These are phyloP conservation scores for Alauda arvensis DNA, from an alignment of 2,797 vertebrate species.

Conservation along the genomic window DNA sequence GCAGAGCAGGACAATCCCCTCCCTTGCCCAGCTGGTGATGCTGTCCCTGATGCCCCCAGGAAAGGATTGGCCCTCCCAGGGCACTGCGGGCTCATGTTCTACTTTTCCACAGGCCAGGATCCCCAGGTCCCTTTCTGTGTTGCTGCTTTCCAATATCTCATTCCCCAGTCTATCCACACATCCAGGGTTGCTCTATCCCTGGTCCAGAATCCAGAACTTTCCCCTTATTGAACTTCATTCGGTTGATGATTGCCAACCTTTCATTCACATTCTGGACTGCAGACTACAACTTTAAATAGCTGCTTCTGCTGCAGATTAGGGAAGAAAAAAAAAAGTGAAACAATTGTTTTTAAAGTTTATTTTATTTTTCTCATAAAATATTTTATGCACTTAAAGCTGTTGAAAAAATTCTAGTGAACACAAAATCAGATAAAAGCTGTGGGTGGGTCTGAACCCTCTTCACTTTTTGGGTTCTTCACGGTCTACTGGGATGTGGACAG, in stretches of 20 bases:
- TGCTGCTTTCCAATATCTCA: fast-evolving
- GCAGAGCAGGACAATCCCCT: background rate
- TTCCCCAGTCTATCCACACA: fast-evolving
- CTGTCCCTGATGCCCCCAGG: background rate
- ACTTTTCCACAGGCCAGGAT: fast-evolving
- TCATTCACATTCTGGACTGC: background rate
- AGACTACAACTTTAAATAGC: background rate
- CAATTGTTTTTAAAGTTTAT: background rate
- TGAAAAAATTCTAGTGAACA: background rate
- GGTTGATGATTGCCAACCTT: background rate
- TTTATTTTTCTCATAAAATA: background rate
- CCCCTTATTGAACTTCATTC: background rate
- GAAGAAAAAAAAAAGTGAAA: background rate
- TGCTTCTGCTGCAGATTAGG: background rate
- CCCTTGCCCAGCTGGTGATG: fast-evolving
- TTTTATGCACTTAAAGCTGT: background rate
- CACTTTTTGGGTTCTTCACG: background rate
- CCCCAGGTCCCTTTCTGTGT: fast-evolving
- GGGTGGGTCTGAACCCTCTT: background rate
- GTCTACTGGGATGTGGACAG: background rate
- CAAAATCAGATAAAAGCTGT: background rate
- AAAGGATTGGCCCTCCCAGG: background rate
- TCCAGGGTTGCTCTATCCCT: background rate
- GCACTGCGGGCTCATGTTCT: background rate
- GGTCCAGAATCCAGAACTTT: background rate